Evolutionary conservation across 2,888 invertebrate species (phyloP), one percentile per base, ranked within the genome.

Genomic region (Drosophila siamana): DNA sequence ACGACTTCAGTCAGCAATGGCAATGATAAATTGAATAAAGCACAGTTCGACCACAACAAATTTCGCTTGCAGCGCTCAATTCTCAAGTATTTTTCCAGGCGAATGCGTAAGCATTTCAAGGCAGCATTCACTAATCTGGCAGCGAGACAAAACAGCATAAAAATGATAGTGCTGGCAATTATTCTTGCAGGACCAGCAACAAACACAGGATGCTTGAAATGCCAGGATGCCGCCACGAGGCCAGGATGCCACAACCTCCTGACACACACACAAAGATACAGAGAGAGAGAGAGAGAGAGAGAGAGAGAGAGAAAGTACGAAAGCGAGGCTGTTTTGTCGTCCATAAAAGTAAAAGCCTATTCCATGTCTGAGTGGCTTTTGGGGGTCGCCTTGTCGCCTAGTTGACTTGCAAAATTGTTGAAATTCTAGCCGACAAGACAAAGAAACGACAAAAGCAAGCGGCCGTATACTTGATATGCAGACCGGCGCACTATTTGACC

Each of bases 331-430:
- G 55, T 19, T 13, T 28, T 5, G 66, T 52, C 48, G 66, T 50
- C 46, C 63, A 69, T 74, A 67, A 74, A 81, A 83, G 75, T 71
- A 50, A 87, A 72, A 78, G 75, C 65, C 78, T 51, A 47, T 48
- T 28, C 46, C 59, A 28, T 56, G 47, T 50, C 61, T 64, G 63
- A 70, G 64, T 67, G 59, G 44, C 55, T 46, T 38, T 15, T 38
- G 60, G 48, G 50, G 46, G 43, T 22, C 51, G 41, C 56, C 46
- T 33, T 36, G 47, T 41, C 44, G 56, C 48, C 60, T 71, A 70
- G 87, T 88, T 85, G 89, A 85, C 89, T 85, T 73, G 80, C 83
- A 81, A 85, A 87, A 87, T 87, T 77, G 67, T 74, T 77, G 67
- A 79, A 76, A 87, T 87, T 68, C 56, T 41, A 68, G 72, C 63